These are phyloP conservation scores for Pyrgilauda ruficollis DNA, from an alignment of 2,113 vertebrate genomes.

Conservation along the genomic window DNA sequence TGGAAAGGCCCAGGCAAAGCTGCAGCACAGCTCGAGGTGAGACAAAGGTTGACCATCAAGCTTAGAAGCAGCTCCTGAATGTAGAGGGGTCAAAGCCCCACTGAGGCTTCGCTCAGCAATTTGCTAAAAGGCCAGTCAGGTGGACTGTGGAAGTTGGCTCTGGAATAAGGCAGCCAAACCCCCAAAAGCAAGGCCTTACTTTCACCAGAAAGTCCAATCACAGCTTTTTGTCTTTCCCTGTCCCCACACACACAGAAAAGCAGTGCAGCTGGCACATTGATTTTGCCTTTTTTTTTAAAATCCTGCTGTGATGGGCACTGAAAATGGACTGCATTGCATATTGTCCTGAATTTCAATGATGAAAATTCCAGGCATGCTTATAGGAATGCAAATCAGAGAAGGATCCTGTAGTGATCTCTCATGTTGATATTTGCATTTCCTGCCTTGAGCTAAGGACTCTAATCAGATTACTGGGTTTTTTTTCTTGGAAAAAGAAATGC, in stretches of 20 bases:
- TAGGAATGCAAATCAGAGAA: not conserved
- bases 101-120: not conserved
- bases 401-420: not conserved
- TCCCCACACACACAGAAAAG: not conserved
- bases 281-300: not conserved
- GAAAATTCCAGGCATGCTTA: not conserved
- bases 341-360: not conserved
- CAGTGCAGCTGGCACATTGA: not conserved
- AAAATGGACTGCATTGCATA: not conserved
- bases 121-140: not conserved
- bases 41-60: not conserved
- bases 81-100: accelerated
- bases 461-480: not conserved
- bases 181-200: not conserved
- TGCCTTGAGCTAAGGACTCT: not conserved
- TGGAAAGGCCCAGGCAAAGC: not conserved
- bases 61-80: not conserved
- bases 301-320: not conserved
- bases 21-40: not conserved
- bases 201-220: too few species aligned
- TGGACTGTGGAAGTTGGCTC: not conserved
- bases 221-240: not conserved
- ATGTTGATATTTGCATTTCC: not conserved
- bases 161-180: not conserved
- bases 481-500: not conserved